These are phyloP conservation scores for Drosophila leonis DNA, from an alignment of 2,888 invertebrate species.

Conservation along the genomic window DNA sequence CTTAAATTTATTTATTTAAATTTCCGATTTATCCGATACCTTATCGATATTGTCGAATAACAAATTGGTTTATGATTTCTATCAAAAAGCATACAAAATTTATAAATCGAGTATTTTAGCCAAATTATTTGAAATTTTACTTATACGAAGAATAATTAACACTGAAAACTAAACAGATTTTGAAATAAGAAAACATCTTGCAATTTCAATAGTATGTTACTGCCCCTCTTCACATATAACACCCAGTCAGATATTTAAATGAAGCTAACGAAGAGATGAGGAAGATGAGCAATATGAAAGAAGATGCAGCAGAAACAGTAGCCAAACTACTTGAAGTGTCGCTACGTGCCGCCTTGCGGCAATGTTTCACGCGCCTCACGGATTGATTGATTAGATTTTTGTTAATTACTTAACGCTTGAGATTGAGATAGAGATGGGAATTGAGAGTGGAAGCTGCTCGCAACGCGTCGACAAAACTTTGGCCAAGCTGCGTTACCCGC, in stretches of 20 bases:
- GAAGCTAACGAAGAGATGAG: conserved; percentile 42
- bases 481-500: conserved; percentile 45
- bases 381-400: conserved; percentile 85
- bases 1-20: no score
- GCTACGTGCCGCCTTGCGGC: conserved; percentile 29
- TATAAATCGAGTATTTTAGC: no score
- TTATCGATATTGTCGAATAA: no score
- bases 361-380: conserved; percentile 51
- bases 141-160: no score
- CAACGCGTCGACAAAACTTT: conserved; percentile 52
- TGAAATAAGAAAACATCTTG: not conserved
- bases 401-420: conserved; percentile 85
- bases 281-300: conserved; percentile 6
- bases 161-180: not conserved
- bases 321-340: conserved; percentile 74
- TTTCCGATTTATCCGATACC: no score
- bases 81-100: no score
- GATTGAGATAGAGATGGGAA: conserved; percentile 8
- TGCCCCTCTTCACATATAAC: not conserved
- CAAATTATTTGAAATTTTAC: no score
- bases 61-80: no score
- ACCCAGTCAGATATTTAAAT: conserved; percentile 59
- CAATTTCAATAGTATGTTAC: not conserved
- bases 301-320: conserved; percentile 54
- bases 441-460: conserved; percentile 63